phyloP scores from a whole-genome alignment of 2,797 vertebrate genomes.

The Rhabdomys pumilio region DNA sequence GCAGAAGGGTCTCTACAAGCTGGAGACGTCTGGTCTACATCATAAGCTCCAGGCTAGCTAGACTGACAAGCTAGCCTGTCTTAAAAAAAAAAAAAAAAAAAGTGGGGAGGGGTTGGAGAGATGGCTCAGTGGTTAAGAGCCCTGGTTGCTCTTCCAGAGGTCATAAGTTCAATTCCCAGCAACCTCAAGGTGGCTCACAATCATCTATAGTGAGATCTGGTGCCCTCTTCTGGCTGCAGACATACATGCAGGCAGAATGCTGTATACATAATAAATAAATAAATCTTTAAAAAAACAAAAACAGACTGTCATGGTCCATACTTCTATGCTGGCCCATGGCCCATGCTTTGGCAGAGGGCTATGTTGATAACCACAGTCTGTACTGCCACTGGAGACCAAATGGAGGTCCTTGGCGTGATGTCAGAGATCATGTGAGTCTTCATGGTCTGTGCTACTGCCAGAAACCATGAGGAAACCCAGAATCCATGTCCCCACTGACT shows the following conservation, averaged over 20 bases:
- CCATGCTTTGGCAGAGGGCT: background rate
- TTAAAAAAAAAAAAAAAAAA: too few species aligned
- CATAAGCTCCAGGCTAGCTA: background rate
- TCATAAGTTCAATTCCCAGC: background rate
- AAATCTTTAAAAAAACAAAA: background rate
- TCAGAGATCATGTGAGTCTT: background rate
- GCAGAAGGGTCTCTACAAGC: background rate
- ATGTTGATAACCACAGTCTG: background rate
- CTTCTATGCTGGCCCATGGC: background rate
- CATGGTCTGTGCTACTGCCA: background rate
- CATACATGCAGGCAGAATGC: background rate
- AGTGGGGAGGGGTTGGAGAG: background rate
- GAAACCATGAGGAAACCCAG: background rate
- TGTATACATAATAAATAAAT: background rate
- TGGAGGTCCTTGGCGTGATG: background rate
- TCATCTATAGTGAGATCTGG: background rate
- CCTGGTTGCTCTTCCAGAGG: background rate
- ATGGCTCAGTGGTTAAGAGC: background rate
- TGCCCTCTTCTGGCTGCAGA: background rate
- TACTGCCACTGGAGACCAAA: background rate
- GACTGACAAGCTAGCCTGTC: background rate
- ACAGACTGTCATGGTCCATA: background rate
- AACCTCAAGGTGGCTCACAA: background rate
- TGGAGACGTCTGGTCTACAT: background rate
- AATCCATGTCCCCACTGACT: background rate